phyloP scores from a whole-genome alignment of 2,888 invertebrate species.

The Toxonevra muliebris region DNA sequence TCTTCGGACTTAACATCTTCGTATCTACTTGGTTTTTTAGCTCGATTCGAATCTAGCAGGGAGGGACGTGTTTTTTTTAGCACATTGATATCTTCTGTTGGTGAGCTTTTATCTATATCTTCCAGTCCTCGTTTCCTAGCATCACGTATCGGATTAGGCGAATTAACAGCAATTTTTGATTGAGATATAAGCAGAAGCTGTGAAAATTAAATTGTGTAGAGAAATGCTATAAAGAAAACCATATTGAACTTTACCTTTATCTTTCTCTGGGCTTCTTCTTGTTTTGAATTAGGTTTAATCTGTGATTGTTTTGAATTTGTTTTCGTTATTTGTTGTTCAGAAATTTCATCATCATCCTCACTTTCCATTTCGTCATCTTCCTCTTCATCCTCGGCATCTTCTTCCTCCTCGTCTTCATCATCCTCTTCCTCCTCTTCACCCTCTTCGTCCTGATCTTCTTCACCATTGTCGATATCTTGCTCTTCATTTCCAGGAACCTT shows the following conservation, averaged over 20 bases:
- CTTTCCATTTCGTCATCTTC: slow-evolving; percentile 49
- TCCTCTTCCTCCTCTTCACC: slow-evolving; percentile 39
- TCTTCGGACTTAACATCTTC: slow-evolving; percentile 56
- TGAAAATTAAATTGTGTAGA: slow-evolving; percentile 25
- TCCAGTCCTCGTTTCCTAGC: slow-evolving; percentile 52
- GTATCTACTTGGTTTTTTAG: slow-evolving; percentile 59
- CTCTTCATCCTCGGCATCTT: slow-evolving; percentile 38
- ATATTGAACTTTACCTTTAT: no score
- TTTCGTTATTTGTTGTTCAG: slow-evolving; percentile 31
- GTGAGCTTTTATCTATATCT: slow-evolving; percentile 46
- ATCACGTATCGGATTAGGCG: slow-evolving; percentile 31
- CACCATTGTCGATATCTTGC: background rate
- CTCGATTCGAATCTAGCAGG: slow-evolving; percentile 56
- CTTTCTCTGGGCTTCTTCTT: slow-evolving; percentile 16
- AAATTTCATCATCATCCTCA: slow-evolving; percentile 31
- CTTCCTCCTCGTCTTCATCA: slow-evolving; percentile 24
- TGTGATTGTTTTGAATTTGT: slow-evolving; percentile 16
- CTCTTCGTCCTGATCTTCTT: slow-evolving; percentile 8
- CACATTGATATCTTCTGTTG: slow-evolving; percentile 33
- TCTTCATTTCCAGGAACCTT: background rate
- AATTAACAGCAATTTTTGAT: slow-evolving; percentile 47
- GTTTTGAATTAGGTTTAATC: slow-evolving; percentile 19
- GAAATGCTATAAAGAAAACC: no score
- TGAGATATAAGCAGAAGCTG: slow-evolving; percentile 60
- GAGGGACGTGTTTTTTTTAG: slow-evolving; percentile 57